phyloP scores from a whole-genome alignment of 2,113 vertebrate species.

The Actenoides hombroni region DNA sequence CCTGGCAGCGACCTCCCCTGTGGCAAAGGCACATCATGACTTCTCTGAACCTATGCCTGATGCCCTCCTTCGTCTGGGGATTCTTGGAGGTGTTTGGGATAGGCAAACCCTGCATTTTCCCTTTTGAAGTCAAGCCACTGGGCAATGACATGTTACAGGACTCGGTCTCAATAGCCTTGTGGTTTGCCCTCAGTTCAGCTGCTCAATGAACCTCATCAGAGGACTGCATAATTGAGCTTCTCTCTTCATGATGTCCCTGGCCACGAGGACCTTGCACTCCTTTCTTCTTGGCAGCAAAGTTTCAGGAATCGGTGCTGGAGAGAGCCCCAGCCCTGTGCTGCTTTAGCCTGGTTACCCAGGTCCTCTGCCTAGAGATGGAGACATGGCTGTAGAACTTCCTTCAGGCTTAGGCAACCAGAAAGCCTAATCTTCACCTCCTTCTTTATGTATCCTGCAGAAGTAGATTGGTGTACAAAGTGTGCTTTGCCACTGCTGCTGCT shows the following conservation, averaged over 20 bases:
- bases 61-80: not conserved
- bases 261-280: not conserved
- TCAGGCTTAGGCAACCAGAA: not conserved
- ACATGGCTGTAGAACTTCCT: not conserved
- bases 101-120: not conserved
- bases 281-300: not conserved
- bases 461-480: not conserved
- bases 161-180: not conserved
- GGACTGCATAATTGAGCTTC: not conserved
- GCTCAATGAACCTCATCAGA: not conserved
- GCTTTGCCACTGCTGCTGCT: not conserved
- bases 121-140: not conserved
- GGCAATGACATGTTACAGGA: not conserved
- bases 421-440: not conserved
- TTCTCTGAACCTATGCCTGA: not conserved
- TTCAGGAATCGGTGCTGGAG: not conserved
- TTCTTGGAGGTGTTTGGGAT: not conserved
- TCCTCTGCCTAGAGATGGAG: not conserved
- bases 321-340: not conserved
- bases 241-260: not conserved
- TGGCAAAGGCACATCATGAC: not conserved
- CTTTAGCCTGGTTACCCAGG: not conserved
- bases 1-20: not conserved
- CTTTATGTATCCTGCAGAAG: not conserved
- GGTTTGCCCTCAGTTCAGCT: not conserved